Evolutionary conservation across 2,113 vertebrate species (phyloP), one percentile per base, ranked within the genome.

Genomic region (Hippoglossus stenolepis): DNA sequence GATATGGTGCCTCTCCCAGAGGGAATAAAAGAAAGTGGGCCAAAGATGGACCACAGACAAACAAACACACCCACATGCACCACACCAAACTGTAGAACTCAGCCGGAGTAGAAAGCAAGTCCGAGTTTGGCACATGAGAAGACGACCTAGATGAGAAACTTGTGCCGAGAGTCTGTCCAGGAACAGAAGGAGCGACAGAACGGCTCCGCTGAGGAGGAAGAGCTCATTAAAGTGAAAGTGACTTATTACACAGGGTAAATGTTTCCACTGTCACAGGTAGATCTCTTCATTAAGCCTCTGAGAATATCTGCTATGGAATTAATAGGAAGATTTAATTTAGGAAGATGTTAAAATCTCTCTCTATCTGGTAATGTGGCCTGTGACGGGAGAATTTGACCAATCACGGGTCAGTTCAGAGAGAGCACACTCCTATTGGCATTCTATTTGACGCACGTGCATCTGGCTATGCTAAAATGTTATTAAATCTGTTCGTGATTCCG

Each of bases 191-290:
- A 67, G 76, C 35, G 35, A 67, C 4, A 15, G 62, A 63, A 65
- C 70, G 71, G 49, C 77, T 65, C 6, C 13, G 51, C 31, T 26
- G 71, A 83, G 70, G 59, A 70, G 23, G 70, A 74, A 31, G 68
- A 61, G 71, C 85, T 87, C 82, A 79, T 85, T 88, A 87, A 79
- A 82, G 24, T 63, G 28, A 77, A 53, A 40, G 45, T 73, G 63
- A 77, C 58, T 15, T 10, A 20, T 69, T 45, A 35, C 62, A 82
- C 68, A 65, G 71, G 26, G 49, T 61, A 56, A 65, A 64, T 57
- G 49, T 31, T 31, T 31, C 31, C 31, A 31, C 31, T 31, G 31
- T 6, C 31, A 31, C 31, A 31, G 31, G 31, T 65, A 61, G 63
- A 28, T 3, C 20, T 5, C 28, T 43, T 26, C 43, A 54, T 54